phyloP scores from a whole-genome alignment of 2,113 vertebrate genomes.

The Oophaga pumilio region DNA sequence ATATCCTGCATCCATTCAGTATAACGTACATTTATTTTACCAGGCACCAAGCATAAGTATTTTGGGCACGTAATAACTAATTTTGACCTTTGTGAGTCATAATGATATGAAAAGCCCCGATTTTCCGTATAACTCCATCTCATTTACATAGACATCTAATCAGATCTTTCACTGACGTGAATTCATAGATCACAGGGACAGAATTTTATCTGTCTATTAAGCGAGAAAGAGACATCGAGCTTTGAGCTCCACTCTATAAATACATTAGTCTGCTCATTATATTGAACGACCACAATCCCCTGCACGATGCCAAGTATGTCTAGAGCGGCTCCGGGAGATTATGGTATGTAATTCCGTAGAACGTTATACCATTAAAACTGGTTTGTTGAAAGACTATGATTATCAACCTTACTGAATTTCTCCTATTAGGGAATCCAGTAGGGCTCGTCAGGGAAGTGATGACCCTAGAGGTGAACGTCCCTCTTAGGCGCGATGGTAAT shows the following conservation, averaged over 20 bases:
- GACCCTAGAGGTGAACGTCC: not conserved
- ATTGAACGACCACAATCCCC: not conserved
- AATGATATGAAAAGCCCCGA: not conserved
- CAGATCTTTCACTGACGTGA: not conserved
- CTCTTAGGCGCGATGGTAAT: not conserved
- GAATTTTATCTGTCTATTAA: constrained; percentile 6
- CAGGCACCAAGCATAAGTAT: not conserved
- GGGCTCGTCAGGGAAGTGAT: not conserved
- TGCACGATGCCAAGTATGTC: not conserved
- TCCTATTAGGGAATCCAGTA: not conserved
- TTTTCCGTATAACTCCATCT: not conserved
- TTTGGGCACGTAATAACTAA: not conserved
- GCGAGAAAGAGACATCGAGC: constrained; percentile 12
- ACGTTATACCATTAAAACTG: constrained; percentile 15
- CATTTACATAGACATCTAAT: constrained; percentile 12
- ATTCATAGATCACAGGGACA: not conserved
- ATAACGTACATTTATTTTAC: not conserved
- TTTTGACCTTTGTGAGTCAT: not conserved
- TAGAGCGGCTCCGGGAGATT: not conserved
- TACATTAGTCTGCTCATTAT: constrained; percentile 35
- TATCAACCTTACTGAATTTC: not conserved
- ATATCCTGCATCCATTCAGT: not conserved
- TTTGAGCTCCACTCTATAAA: constrained; percentile 27
- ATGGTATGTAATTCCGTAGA: constrained; percentile 16
- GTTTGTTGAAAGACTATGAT: not conserved